phyloP scores from a whole-genome alignment of 2,888 invertebrate species.

The Idaea straminata region DNA sequence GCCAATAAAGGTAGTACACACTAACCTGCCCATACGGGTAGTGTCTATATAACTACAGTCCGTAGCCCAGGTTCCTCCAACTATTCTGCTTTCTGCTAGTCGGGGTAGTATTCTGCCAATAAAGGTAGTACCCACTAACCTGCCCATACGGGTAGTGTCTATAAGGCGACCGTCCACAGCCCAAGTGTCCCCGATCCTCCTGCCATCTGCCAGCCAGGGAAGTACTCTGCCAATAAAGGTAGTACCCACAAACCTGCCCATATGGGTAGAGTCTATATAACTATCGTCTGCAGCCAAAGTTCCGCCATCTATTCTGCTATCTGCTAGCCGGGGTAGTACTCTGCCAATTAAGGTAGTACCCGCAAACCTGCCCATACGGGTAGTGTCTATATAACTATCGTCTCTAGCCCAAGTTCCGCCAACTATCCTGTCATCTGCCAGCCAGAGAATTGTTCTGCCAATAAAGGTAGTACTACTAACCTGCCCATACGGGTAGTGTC shows the following conservation, averaged over 20 bases:
- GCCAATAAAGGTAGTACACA: not conserved
- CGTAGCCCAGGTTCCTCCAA: constrained; percentile 87
- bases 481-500: constrained; percentile 67
- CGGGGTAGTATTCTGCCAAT: constrained; percentile 38
- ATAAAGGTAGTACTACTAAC: constrained; percentile 30
- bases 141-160: constrained; percentile 70
- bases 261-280: constrained; percentile 66
- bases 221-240: constrained; percentile 35
- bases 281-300: constrained; percentile 86
- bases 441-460: constrained; percentile 43
- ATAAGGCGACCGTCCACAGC: constrained; percentile 82
- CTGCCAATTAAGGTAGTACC: not conserved
- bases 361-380: constrained; percentile 60
- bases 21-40: constrained; percentile 78
- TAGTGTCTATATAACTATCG: constrained; percentile 72
- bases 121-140: constrained; percentile 38
- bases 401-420: constrained; percentile 90
- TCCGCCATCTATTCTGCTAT: constrained; percentile 40
- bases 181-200: no score
- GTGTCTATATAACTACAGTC: constrained; percentile 73
- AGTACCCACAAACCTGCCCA: constrained; percentile 52
- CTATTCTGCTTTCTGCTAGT: no score
- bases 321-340: constrained; percentile 38
- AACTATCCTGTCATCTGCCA: no score
- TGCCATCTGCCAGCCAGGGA: no score